Base-by-base conservation (phyloP, 2,888 invertebrate species). In the Petrolisthes cinctipes region DNA sequence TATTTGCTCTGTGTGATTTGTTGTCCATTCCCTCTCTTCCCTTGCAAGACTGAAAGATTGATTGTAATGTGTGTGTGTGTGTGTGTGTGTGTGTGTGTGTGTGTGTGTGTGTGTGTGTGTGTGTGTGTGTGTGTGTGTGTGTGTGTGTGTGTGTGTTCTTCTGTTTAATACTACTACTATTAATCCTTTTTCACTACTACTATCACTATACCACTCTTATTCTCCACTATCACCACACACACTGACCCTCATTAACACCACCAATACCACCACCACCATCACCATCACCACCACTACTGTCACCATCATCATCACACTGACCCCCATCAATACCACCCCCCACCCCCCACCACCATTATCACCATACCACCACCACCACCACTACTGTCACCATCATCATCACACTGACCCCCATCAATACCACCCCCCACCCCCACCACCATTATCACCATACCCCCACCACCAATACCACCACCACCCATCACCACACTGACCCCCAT, bases 101-200 rank as follows among this genome's bases (percentile, higher is more conserved):
- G 73, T 73, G 73, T 73, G 73, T 73, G 73, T 73, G 73, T 73
- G 73, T 73, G 73, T 4, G 78, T 78, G 78, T 78, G 78, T 53
- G 17, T 20, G 82, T 61, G 61, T 61, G 61, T 61, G 61, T 14
- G 6, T 61, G 7, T 14, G 37, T 37, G 37, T 37, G n/a, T 37
- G 37, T 37, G 37, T 37, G 37, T 37, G 37, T 37, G 37, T 37
- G 37, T 37, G 37, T 37, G 37, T 37, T 37, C 37, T 37, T 37
- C 37, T 37, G 37, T 37, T 1, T 37, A 37, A 37, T 37, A 37
- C 37, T 1, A 37, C 2, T 37, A 37, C 37, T 37, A 37, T 17
- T 61, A 9, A 61, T 17, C 61, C 61, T 17, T 17, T 61, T 3
- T 61, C 20, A 73, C 4, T 20, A 11, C 23, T 23, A 73, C 73